Base-by-base conservation (phyloP, 2,888 invertebrate genomes). In the Protophormia terraenovae region DNA sequence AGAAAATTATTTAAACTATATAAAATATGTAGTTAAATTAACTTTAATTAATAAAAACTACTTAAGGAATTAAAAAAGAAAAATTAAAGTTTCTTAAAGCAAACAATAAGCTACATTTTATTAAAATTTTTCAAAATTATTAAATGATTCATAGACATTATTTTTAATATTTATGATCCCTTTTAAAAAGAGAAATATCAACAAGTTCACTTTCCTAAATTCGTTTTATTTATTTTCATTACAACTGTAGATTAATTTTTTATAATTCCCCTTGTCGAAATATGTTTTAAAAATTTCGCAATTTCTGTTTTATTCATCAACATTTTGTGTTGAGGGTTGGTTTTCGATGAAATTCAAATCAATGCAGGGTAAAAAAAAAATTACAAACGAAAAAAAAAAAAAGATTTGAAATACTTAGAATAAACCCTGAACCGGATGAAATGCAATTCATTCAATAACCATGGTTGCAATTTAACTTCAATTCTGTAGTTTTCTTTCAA, bases 161-260 rank as follows among this genome's bases (percentile, higher is more conserved):
- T 47, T 14, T 19, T 64, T 8, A n/a, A 67, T 32, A 32, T 64
- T 66, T 35, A n/a, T 47, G 47, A 72, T 32, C 53, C 62, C 64
- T 72, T n/a, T n/a, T 53, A 14, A 69, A 4, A 32, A 22, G 55
- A 69, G 71, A 79, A 77, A 58, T 55, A 64, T 82, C 82, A 82
- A 83, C 82, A 83, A 83, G 76, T 82, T 75, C 16, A 2, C 6
- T 24, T 58, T n/a, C 27, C 22, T 16, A 78, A 60, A 32, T 50
- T 41, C 55, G 4, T 53, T 32, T 77, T 41, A 66, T 72, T 72
- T 83, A n/a, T 60, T 78, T 72, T 58, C 67, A 78, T 67, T 50
- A 27, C 71, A 73, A 78, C 35, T 38, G 73, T 50, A 67, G 83
- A 83, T 79, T 83, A 83, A 79, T 78, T 78, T n/a, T 78, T 73